phyloP scores from a whole-genome alignment of 1,140 invertebrate genomes.

The Bombus waltoni region DNA sequence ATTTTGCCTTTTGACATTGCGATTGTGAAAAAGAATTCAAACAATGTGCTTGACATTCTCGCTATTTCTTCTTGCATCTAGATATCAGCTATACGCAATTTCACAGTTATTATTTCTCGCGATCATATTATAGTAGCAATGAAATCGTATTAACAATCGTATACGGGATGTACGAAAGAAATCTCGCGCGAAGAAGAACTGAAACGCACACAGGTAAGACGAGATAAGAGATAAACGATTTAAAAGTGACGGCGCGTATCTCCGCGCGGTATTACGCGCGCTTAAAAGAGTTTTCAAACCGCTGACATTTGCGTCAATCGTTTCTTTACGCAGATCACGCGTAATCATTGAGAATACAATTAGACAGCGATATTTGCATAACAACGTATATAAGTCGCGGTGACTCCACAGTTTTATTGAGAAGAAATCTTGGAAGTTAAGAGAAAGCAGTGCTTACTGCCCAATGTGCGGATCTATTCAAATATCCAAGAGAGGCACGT shows the following conservation, averaged over 20 bases:
- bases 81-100: no score
- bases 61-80: no score
- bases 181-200: not conserved
- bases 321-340: not conserved
- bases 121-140: no score
- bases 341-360: slow-evolving; percentile 28
- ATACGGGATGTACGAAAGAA: not conserved
- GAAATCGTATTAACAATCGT: no score
- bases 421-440: not conserved
- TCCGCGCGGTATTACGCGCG: slow-evolving; percentile 5
- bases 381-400: no score
- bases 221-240: slow-evolving; percentile 10
- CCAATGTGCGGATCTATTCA: not conserved
- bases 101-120: no score
- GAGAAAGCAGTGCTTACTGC: not conserved
- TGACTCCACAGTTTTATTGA: slow-evolving; percentile 3
- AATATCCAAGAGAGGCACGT: no score
- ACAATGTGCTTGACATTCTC: no score
- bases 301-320: slow-evolving; percentile 17
- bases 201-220: not conserved
- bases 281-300: slow-evolving; percentile 6
- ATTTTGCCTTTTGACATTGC: no score
- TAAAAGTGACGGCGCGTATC: not conserved
- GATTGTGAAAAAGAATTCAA: no score
- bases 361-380: not conserved